phyloP scores from a whole-genome alignment of 2,888 invertebrate species.

The Thereva unica region DNA sequence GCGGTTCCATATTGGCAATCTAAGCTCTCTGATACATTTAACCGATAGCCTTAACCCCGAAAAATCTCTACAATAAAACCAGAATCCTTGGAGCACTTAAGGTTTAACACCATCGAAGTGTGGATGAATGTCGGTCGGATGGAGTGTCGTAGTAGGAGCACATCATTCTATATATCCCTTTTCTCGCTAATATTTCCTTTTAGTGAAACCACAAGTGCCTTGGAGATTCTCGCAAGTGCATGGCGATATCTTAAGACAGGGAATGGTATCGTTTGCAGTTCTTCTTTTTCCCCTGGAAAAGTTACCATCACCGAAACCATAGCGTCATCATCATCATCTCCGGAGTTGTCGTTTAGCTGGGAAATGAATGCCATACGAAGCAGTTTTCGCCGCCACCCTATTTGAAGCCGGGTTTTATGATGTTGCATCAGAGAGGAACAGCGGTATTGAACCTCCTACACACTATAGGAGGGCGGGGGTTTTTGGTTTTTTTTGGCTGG shows the following conservation, averaged over 20 bases:
- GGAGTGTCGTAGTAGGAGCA: constrained; percentile 3
- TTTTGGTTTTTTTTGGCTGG: too few relatives aligned
- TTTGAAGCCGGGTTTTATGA: constrained; percentile 14
- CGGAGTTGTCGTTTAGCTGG: constrained; percentile 22
- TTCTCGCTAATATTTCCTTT: constrained; percentile 14
- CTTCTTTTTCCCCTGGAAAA: background rate
- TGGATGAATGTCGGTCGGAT: constrained; percentile 20
- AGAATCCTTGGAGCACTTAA: constrained; percentile 19
- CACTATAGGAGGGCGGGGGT: constrained; percentile 9
- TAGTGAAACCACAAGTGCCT: constrained; percentile 19
- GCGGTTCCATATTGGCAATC: constrained; percentile 27
- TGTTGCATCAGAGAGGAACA: background rate
- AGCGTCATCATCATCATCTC: constrained; percentile 19
- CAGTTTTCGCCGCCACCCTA: constrained; percentile 19
- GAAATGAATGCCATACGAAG: constrained; percentile 13
- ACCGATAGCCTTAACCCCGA: constrained; percentile 17
- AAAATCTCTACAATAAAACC: constrained; percentile 20
- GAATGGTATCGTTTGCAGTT: constrained; percentile 27
- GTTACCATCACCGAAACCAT: constrained; percentile 1
- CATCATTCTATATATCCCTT: constrained; percentile 18
- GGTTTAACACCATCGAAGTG: constrained; percentile 10
- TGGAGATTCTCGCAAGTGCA: background rate
- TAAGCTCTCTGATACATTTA: constrained; percentile 26
- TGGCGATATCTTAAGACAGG: constrained; percentile 12
- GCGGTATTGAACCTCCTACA: constrained; percentile 16